Base-by-base conservation (phyloP, 2,113 vertebrate genomes). In the Reinhardtius hippoglossoides region DNA sequence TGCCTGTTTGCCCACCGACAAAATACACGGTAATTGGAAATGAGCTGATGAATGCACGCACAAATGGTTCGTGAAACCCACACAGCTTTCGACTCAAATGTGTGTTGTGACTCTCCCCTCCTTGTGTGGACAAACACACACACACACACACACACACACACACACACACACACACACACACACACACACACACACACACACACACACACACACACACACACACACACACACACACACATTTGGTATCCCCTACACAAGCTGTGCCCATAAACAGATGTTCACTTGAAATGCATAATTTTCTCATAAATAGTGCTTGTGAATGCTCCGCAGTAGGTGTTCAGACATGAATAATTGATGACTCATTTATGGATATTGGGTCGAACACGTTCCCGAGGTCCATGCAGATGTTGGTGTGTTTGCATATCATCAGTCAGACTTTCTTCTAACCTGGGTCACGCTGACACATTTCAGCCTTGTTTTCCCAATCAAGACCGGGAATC, bases 331-430 rank as follows among this genome's bases (percentile, higher is more conserved):
- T 63, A 76, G 73, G 50, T 76, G 83, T 63, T 79, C 3, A 59
- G 42, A 71, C 56, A 89, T 85, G 74, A 86, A 89, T 88, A 82
- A 83, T 85, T 74, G 65, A 91, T 90, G 59, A 63, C 48, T n/a
- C 31, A 63, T 71, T 75, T 64, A 61, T 78, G 76, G 71, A 74
- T 50, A 77, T 35, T 72, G 75, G 67, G 63, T 72, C 3, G 31
- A 77, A 35, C 24, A 65, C 54, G 20, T 63, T 78, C 7, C 71
- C 59, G 42, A 65, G 62, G 84, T 71, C 74, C 50, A 42, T 61
- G 26, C 87, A 66, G 3, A 76, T 76, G 72, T 79, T 65, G 10
- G 3, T 75, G 81, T 80, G 71, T 72, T 80, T 69, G 67, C 37
- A 57, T 74, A 23, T 37, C 13, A 56, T 66, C 63, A 13, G 40